These are phyloP conservation scores for Ameiurus melas DNA, from an alignment of 2,113 vertebrate genomes.

Conservation along the genomic window DNA sequence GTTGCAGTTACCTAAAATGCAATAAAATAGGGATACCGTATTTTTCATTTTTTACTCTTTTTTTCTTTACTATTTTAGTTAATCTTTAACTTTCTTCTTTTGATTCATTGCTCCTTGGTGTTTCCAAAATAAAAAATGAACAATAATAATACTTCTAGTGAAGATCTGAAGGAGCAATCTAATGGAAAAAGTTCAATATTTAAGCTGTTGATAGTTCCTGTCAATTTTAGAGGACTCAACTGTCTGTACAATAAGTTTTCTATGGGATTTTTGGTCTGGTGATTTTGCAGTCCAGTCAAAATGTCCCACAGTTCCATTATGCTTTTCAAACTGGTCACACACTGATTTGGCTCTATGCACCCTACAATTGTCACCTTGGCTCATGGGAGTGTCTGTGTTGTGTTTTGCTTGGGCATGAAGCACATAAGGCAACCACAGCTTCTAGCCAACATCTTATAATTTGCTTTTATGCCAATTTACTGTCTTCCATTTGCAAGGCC, in stretches of 20 bases:
- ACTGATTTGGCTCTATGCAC: not conserved
- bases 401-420: not conserved
- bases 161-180: not conserved
- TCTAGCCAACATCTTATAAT: not conserved
- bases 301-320: not conserved
- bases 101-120: not conserved
- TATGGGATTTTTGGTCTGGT: not conserved
- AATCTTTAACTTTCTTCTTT: not conserved
- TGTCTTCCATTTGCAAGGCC: not conserved
- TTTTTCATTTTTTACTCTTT: not conserved
- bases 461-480: not conserved
- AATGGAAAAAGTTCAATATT: not conserved
- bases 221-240: not conserved
- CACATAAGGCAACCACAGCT: not conserved
- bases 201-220: not conserved
- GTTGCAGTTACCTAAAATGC: slow-evolving; percentile 12
- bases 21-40: not conserved
- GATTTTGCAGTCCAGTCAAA: not conserved
- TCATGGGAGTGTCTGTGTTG: not conserved
- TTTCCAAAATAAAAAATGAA: not conserved
- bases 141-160: not conserved
- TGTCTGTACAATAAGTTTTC: not conserved
- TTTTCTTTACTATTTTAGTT: not conserved
- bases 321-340: not conserved
- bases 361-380: too few relatives aligned